These are phyloP conservation scores for Aphidoletes aphidimyza DNA, from an alignment of 2,888 invertebrate genomes.

Conservation along the genomic window DNA sequence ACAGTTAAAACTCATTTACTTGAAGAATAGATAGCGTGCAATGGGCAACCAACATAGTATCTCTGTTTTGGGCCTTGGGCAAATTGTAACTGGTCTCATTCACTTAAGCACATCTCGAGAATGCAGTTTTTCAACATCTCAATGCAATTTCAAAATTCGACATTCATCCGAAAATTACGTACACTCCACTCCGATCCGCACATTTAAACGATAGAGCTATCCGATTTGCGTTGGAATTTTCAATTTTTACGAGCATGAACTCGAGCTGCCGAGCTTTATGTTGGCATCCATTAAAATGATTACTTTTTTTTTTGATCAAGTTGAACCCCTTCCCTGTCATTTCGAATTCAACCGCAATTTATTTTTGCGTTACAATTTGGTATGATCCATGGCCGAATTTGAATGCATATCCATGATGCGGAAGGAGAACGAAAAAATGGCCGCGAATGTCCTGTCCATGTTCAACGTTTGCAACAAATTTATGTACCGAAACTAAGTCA, in stretches of 20 bases:
- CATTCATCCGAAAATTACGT: too few species aligned
- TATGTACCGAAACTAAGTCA: constrained; percentile 29
- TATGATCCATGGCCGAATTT: not conserved
- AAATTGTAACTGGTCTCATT: too few species aligned
- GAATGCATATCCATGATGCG: not conserved
- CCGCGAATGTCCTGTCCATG: not conserved
- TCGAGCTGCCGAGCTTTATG: not conserved
- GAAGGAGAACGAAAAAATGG: not conserved
- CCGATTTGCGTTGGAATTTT: not conserved
- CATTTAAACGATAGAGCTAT: too few species aligned
- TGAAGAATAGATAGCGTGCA: too few species aligned
- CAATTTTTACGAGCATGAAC: too few species aligned
- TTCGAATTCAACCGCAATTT: not conserved
- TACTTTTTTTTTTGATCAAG: not conserved
- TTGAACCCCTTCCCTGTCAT: not conserved
- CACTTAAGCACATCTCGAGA: too few species aligned
- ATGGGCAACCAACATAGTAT: too few species aligned
- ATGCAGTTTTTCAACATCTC: too few species aligned
- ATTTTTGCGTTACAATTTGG: not conserved
- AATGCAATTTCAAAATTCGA: too few species aligned
- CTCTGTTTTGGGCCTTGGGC: too few species aligned
- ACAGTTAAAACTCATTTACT: too few species aligned
- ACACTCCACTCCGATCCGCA: too few species aligned
- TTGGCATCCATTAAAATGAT: not conserved
- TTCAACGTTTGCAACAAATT: not conserved